Conservation (phyloP, 2,888 invertebrate species). For the Melanophora roralis region DNA sequence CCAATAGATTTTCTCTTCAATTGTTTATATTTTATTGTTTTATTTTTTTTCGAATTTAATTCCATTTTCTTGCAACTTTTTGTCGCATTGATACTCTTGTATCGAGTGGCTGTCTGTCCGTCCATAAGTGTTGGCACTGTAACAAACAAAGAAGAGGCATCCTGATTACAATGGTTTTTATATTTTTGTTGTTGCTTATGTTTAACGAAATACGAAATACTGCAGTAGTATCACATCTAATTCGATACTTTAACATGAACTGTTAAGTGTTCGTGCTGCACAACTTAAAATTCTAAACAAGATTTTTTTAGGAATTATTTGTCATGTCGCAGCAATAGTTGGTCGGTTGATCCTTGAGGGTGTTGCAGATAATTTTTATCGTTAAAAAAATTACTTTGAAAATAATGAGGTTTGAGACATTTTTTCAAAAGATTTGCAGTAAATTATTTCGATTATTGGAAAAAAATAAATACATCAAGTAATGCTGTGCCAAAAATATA, state of each 20-base stretch:
- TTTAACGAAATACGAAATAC: constrained; percentile 11
- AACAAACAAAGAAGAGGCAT: constrained; percentile 37
- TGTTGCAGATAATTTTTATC: constrained; percentile 26
- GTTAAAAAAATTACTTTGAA: constrained; percentile 29
- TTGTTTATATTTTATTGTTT: constrained; percentile 38
- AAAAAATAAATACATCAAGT: too few species aligned
- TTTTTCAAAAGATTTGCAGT: constrained; percentile 1
- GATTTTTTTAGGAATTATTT: constrained; percentile 35
- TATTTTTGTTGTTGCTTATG: not conserved
- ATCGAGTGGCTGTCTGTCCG: constrained; percentile 33
- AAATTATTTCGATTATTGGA: too few species aligned
- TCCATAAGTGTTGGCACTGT: constrained; percentile 44
- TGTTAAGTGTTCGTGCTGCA: constrained; percentile 32
- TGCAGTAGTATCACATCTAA: constrained; percentile 23
- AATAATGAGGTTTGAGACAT: constrained; percentile 10
- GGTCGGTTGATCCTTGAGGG: constrained; percentile 26
- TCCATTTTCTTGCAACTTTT: constrained; percentile 11
- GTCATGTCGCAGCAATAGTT: constrained; percentile 23
- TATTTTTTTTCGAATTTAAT: not conserved
- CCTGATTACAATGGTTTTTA: constrained; percentile 49
- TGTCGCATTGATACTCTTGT: constrained; percentile 56
- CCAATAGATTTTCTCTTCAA: constrained; percentile 50
- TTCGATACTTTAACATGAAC: constrained; percentile 20
- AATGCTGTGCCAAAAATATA: too few species aligned
- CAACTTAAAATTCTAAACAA: constrained; percentile 46